Evolutionary conservation across 2,113 vertebrate species (phyloP).

Genomic region (Labeo catla): DNA sequence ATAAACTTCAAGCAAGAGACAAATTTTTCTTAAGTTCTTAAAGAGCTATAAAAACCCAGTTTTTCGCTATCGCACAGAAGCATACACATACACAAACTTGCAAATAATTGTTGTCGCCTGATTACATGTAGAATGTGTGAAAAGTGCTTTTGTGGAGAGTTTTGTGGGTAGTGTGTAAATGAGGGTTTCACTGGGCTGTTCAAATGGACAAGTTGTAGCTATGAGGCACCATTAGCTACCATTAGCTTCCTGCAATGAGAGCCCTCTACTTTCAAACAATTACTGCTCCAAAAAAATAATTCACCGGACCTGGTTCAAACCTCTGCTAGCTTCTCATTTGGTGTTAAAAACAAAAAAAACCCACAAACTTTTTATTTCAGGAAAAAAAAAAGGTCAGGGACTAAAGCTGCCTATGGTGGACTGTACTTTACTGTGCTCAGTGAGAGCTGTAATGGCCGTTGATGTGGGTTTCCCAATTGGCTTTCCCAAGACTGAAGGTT

Average conservation of each 20-base stretch:
- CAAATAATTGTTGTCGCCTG: slow-evolving; percentile 22
- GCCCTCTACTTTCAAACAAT: slow-evolving; percentile 74
- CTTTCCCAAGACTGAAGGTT: slow-evolving; percentile 48
- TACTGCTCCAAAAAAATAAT: slow-evolving; percentile 51
- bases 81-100: background rate
- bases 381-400: slow-evolving; percentile 14
- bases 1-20: background rate
- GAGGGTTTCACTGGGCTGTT: slow-evolving; percentile 42
- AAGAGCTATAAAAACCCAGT: background rate
- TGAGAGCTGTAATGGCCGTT: slow-evolving; percentile 76
- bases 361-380: slow-evolving; percentile 3
- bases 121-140: slow-evolving; percentile 32
- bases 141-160: slow-evolving; percentile 45
- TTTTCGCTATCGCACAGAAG: slow-evolving; percentile 1
- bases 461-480: slow-evolving; percentile 71
- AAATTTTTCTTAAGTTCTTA: no score
- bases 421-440: slow-evolving; percentile 46
- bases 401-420: slow-evolving; percentile 30
- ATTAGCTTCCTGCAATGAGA: slow-evolving; percentile 74
- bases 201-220: slow-evolving; percentile 45
- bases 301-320: background rate
- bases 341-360: slow-evolving; percentile 24
- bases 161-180: slow-evolving; percentile 49
- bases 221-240: slow-evolving; percentile 78
- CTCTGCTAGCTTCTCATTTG: slow-evolving; percentile 17